Percentiles rank a stretch among this genome's conserved stretches.
Conservation (phyloP, 2,888 invertebrate genomes). For the Notodonta dromedarius region DNA sequence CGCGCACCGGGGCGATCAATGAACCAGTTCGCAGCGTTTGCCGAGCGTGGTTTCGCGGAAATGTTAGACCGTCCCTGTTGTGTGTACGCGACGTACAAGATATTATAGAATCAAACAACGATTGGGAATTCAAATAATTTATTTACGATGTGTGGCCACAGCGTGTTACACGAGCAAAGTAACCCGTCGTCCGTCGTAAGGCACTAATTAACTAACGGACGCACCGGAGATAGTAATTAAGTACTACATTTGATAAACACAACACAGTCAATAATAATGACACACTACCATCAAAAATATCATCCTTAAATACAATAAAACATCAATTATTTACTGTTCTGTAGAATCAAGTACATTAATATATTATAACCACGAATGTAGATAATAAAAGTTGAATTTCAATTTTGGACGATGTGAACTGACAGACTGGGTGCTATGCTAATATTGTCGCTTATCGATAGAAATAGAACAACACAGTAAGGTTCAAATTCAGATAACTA, state of each 20-base stretch:
- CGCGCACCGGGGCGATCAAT: too few species aligned
- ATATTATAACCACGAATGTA: background rate
- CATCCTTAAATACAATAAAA: slow-evolving; percentile 37
- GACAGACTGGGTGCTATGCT: too few species aligned
- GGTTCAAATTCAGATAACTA: too few species aligned
- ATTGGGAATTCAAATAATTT: slow-evolving; percentile 47
- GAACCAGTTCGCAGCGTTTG: too few species aligned
- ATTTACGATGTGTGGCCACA: slow-evolving; percentile 63
- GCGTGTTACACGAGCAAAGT: slow-evolving; percentile 73
- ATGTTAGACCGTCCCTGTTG: too few species aligned
- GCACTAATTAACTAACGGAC: slow-evolving; percentile 77
- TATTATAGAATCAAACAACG: slow-evolving; percentile 31
- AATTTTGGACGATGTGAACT: too few species aligned
- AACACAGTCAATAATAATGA: slow-evolving; percentile 11
- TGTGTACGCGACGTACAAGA: too few species aligned
- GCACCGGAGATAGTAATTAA: slow-evolving; percentile 41
- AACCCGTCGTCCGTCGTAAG: slow-evolving; percentile 76
- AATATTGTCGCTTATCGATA: too few species aligned
- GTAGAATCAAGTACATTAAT: slow-evolving; percentile 17
- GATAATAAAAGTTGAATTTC: background rate
- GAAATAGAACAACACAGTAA: too few species aligned
- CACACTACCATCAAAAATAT: slow-evolving; percentile 65
- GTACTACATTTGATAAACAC: too few species aligned
- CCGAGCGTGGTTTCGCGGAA: too few species aligned
- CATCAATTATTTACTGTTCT: slow-evolving; percentile 27